These are phyloP conservation scores for Papilio helenus DNA, from an alignment of 1,140 invertebrate genomes.

Conservation along the genomic window DNA sequence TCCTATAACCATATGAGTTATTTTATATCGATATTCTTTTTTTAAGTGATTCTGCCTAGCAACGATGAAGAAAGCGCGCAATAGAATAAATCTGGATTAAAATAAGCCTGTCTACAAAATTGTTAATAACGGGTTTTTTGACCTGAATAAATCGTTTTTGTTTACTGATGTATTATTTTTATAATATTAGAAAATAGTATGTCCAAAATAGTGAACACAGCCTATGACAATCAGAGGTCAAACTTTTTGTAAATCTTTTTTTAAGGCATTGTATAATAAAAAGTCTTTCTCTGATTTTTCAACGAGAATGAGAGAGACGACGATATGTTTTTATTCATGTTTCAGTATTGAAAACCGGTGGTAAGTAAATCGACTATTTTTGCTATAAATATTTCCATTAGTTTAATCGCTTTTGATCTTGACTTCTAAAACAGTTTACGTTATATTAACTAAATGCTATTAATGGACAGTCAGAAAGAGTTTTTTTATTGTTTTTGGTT, in stretches of 20 bases:
- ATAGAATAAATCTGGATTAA: background rate
- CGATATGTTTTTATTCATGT: background rate
- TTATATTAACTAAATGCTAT: background rate
- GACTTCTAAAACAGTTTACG: background rate
- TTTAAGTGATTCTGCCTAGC: conserved; percentile 13
- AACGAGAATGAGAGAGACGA: background rate
- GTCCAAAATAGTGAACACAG: too few species aligned
- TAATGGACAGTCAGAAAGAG: background rate
- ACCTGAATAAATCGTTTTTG: conserved; percentile 3
- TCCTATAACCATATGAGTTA: background rate
- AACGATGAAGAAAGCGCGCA: conserved; percentile 1
- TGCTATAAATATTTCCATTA: background rate
- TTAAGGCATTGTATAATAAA: too few species aligned
- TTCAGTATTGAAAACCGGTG: too few species aligned
- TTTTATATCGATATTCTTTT: background rate
- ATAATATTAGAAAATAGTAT: background rate
- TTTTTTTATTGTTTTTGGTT: background rate
- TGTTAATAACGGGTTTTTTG: conserved; percentile 34
- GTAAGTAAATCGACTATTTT: background rate
- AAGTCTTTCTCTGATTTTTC: too few species aligned
- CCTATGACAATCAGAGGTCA: too few species aligned
- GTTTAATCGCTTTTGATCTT: background rate
- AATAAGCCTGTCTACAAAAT: conserved; percentile 30
- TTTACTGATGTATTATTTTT: background rate
- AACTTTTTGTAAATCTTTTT: too few species aligned